These are phyloP conservation scores for Bombus waltoni DNA, from an alignment of 1,140 invertebrate species.

Conservation along the genomic window DNA sequence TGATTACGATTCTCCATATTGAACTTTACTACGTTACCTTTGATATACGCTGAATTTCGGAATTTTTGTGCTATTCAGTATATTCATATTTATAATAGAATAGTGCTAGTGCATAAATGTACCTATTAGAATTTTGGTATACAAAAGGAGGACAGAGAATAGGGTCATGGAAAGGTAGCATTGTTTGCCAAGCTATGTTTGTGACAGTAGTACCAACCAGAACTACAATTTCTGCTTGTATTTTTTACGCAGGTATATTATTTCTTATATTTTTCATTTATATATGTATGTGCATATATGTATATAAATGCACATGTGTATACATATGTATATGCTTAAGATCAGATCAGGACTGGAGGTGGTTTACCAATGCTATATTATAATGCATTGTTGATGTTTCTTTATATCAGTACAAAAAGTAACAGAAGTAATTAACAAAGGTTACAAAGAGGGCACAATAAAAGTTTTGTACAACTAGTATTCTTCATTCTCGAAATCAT, in stretches of 20 bases:
- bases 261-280: slow-evolving; percentile 17
- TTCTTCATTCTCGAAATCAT: background rate
- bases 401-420: background rate
- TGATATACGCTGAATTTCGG: background rate
- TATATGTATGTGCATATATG: background rate
- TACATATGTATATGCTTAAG: background rate
- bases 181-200: slow-evolving; percentile 48
- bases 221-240: slow-evolving; percentile 24
- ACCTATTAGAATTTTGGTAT: background rate
- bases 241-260: slow-evolving; percentile 45
- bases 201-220: slow-evolving; percentile 47
- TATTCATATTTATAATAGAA: background rate
- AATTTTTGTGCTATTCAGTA: slow-evolving; percentile 9
- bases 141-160: slow-evolving; percentile 23
- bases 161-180: slow-evolving; percentile 33
- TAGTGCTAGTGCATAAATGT: background rate
- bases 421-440: background rate
- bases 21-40: slow-evolving; percentile 34
- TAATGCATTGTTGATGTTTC: background rate
- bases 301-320: background rate
- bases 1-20: slow-evolving; percentile 61
- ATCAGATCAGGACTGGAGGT: background rate
- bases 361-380: background rate
- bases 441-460: background rate
- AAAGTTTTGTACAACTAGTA: background rate